Evolutionary conservation across 2,113 vertebrate genomes (phyloP).

Genomic region (Donacobius atricapilla): DNA sequence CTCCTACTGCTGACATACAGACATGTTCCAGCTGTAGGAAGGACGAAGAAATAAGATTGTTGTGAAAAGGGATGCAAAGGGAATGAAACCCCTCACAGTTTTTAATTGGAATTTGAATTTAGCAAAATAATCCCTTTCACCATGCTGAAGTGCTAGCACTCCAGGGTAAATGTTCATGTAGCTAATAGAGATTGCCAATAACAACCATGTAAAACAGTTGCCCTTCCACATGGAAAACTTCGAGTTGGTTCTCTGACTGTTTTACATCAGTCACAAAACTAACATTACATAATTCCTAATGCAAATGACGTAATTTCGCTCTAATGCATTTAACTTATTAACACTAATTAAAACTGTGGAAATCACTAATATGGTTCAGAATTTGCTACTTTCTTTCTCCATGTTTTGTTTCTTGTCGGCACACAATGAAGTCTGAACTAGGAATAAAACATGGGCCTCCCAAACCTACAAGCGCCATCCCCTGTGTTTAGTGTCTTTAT

Average conservation of each 20-base stretch:
- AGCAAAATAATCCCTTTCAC: background rate
- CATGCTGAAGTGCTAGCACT: background rate
- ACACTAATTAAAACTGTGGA: background rate
- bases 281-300: background rate
- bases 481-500: background rate
- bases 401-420: background rate
- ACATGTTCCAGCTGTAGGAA: accelerated
- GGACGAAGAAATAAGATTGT: background rate
- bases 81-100: background rate
- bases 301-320: background rate
- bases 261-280: background rate
- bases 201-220: background rate
- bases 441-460: background rate
- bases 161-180: background rate
- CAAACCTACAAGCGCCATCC: background rate
- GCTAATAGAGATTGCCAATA: background rate
- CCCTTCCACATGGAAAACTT: background rate
- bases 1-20: background rate
- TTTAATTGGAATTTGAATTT: background rate
- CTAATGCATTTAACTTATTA: background rate
- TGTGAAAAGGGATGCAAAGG: background rate
- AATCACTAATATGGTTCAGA: background rate
- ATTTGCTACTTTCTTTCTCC: background rate
- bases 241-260: background rate
- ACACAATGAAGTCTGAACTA: background rate